phyloP scores from a whole-genome alignment of 2,113 vertebrate genomes.

The Pelodiscus sinensis region DNA sequence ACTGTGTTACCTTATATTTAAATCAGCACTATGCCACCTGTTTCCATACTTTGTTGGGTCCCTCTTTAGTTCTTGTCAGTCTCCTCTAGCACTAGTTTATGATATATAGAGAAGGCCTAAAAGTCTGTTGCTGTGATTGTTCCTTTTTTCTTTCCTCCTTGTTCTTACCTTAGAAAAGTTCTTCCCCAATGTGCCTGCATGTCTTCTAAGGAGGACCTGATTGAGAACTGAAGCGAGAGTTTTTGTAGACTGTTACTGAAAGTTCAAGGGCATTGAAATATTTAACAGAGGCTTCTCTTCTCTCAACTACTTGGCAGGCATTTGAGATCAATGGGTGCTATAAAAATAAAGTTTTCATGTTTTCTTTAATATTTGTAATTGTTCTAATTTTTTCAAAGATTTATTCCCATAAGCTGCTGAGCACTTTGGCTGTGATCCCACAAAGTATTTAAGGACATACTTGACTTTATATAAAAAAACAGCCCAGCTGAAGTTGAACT shows the following conservation, averaged over 20 bases:
- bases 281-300: background rate
- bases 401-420: background rate
- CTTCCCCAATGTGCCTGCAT: background rate
- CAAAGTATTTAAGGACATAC: background rate
- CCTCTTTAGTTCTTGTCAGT: background rate
- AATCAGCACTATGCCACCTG: slow-evolving; percentile 15
- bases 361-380: background rate
- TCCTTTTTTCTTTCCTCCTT: background rate
- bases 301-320: background rate
- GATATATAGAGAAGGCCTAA: slow-evolving; percentile 5
- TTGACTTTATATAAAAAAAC: background rate
- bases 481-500: background rate
- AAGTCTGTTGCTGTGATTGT: background rate
- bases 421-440: background rate
- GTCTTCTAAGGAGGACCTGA: background rate
- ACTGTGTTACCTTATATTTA: background rate
- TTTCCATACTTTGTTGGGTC: background rate
- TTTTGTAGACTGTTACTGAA: background rate
- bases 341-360: background rate
- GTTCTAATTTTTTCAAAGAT: background rate
- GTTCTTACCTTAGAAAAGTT: background rate
- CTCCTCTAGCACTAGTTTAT: slow-evolving; percentile 7
- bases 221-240: background rate
- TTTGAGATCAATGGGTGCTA: background rate
- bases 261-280: background rate